Evolutionary conservation across 2,888 invertebrate genomes (phyloP), one percentile per base, ranked within the genome.

Genomic region (Metopia argyrocephala): DNA sequence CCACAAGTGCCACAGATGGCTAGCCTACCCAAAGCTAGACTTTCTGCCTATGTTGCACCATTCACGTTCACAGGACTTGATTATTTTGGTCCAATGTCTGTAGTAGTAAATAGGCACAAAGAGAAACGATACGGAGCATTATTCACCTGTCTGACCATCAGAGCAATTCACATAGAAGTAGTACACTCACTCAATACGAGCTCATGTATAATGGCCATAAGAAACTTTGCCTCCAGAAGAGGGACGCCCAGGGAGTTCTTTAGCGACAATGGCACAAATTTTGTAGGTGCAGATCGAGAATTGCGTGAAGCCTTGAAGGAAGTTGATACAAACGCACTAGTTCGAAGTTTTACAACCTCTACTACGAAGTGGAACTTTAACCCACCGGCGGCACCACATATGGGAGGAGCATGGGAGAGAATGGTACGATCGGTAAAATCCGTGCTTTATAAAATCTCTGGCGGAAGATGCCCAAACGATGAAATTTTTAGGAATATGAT

Each of bases 191-290:
- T 74, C 74, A 46, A 27, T 57, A 7, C 79, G 81, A 61, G 54
- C 82, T 0, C 69, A 59, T 27, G 65, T 83, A 48, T 31, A 81
- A 23, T 80, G 78, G 31, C 31, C 46, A 9, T 84, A 3, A 15
- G 76, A 25, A 82, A 83, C 69, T 82, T 82, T 56, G 48, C 78
- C 7, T 76, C 75, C 23, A 54, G 78, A 12, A 62, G 76, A 69
- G 84, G 82, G 12, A 21, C 75, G 12, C 78, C 82, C 3, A 46
- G 74, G 5, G 38, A 75, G 9, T 79, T 84, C 7, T 59, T 74
- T 20, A 70, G 78, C 54, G 81, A 83, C 27, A 78, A 73, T 20
- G 79, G 81, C 4, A 79, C 82, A 9, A 83, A 61, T 20, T 70
- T 70, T 20, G 38, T 62, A 20, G 71, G 71, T 4, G 71, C 71